These are phyloP conservation scores for Thereva nobilitata DNA, from an alignment of 2,888 invertebrate species.

Conservation along the genomic window DNA sequence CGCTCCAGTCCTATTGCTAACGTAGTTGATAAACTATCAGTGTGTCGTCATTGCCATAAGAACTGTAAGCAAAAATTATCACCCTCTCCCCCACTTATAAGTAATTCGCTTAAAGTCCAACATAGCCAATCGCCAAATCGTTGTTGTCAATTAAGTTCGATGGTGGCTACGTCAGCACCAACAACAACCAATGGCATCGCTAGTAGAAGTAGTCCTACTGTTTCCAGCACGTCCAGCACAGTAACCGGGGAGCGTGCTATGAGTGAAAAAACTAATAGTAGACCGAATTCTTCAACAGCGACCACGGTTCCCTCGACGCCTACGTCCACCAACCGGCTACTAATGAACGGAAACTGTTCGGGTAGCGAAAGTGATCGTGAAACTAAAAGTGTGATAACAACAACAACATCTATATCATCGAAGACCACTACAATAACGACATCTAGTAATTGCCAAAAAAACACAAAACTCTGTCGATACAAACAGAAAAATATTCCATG, in stretches of 20 bases:
- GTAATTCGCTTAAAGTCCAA: slow-evolving; percentile 57
- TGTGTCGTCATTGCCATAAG: slow-evolving; percentile 79
- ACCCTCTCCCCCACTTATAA: slow-evolving; percentile 48
- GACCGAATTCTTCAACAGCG: slow-evolving; percentile 27
- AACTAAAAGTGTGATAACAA: slow-evolving; percentile 11
- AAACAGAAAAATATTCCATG: slow-evolving; percentile 46
- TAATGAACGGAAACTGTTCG: slow-evolving; percentile 35
- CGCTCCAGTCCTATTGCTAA: slow-evolving; percentile 72
- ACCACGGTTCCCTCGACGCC: slow-evolving; percentile 35
- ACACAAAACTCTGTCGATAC: slow-evolving; percentile 1
- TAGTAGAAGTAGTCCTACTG: slow-evolving; percentile 46
- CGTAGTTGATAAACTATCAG: slow-evolving; percentile 69
- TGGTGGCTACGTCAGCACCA: neutral
- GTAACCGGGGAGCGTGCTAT: slow-evolving; percentile 49
- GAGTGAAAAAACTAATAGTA: slow-evolving; percentile 24
- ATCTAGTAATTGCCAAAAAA: slow-evolving; percentile 20
- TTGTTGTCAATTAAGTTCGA: slow-evolving; percentile 54
- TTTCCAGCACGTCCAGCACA: slow-evolving; percentile 54
- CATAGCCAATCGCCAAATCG: slow-evolving; percentile 58
- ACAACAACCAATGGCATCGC: slow-evolving; percentile 5
- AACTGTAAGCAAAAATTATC: slow-evolving; percentile 63
- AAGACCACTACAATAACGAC: slow-evolving; percentile 22
- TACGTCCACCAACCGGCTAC: slow-evolving; percentile 25
- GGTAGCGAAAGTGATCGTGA: slow-evolving; percentile 31
- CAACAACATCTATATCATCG: slow-evolving; percentile 17